Evolutionary conservation across 2,888 invertebrate genomes (phyloP).

Genomic region (Acronicta leporina): DNA sequence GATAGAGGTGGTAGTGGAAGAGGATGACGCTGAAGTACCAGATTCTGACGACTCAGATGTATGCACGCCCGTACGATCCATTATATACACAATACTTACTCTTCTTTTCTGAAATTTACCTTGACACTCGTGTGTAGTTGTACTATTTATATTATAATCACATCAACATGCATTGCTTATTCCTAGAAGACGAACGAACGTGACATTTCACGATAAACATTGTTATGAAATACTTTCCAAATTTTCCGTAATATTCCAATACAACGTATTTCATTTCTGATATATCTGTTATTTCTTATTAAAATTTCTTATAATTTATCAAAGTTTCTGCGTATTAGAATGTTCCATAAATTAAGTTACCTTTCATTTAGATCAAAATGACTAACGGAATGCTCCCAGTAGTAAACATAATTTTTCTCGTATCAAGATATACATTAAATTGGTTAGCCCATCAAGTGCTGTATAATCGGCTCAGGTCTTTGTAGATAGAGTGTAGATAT

Average conservation of each 20-base stretch:
- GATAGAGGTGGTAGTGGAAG: conserved; percentile 83
- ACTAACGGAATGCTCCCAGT: too few species aligned
- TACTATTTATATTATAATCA: neutral
- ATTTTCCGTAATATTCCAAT: neutral
- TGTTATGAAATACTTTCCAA: neutral
- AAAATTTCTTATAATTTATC: neutral
- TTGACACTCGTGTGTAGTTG: conserved; percentile 11
- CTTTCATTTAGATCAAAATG: too few species aligned
- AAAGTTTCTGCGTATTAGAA: too few species aligned
- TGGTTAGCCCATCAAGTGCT: too few species aligned
- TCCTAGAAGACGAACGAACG: neutral
- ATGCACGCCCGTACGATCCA: conserved; percentile 56
- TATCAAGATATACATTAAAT: too few species aligned
- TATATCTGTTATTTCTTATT: neutral
- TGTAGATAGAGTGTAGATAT: too few species aligned
- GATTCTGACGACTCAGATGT: conserved; percentile 85
- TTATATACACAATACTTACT: conserved; percentile 39
- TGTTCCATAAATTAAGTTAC: too few species aligned
- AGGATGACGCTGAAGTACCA: conserved; percentile 77
- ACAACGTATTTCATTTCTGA: neutral
- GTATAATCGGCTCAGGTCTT: too few species aligned
- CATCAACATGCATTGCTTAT: neutral
- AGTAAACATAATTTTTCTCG: too few species aligned
- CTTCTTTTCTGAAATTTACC: conserved; percentile 9
- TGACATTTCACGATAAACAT: neutral